Percentiles rank a stretch among this genome's conserved stretches.
Conservation (phyloP, 2,888 invertebrate genomes). For the Microplitis manilae region DNA sequence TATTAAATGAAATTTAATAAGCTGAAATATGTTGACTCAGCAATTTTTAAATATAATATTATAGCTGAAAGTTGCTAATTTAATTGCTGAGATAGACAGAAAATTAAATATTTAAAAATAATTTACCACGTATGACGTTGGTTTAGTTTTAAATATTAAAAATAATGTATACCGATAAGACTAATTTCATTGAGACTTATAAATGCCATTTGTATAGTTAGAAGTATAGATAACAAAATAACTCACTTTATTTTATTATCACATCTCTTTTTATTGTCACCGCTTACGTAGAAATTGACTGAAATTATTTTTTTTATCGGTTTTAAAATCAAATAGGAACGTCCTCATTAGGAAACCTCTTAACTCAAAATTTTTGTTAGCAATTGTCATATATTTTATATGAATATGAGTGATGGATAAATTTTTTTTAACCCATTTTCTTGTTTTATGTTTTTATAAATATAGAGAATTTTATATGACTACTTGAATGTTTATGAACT, state of each 20-base stretch:
- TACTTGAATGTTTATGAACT: too few species aligned
- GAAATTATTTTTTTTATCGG: constrained; percentile 8
- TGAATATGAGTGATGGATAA: too few species aligned
- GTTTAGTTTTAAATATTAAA: not conserved
- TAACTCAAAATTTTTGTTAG: too few species aligned
- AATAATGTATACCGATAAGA: constrained; percentile 37
- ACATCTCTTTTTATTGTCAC: constrained; percentile 6
- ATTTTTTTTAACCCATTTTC: too few species aligned
- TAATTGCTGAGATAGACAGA: not conserved
- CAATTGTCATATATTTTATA: too few species aligned
- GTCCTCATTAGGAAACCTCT: too few species aligned
- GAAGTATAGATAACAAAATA: constrained; percentile 37
- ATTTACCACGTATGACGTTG: not conserved
- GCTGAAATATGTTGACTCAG: not conserved
- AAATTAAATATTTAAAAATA: not conserved
- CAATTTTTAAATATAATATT: not conserved
- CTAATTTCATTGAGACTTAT: constrained; percentile 49
- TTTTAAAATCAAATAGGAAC: not conserved
- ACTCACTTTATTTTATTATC: constrained; percentile 21
- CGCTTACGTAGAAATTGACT: constrained; percentile 28
- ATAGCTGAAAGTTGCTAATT: not conserved
- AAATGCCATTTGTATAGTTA: constrained; percentile 48
- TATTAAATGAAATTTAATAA: not conserved
- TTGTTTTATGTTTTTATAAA: too few species aligned
- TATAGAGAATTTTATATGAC: too few species aligned